These are phyloP conservation scores for Rhabditophanes sp. DNA, from an alignment of 2,888 invertebrate genomes.

Conservation along the genomic window DNA sequence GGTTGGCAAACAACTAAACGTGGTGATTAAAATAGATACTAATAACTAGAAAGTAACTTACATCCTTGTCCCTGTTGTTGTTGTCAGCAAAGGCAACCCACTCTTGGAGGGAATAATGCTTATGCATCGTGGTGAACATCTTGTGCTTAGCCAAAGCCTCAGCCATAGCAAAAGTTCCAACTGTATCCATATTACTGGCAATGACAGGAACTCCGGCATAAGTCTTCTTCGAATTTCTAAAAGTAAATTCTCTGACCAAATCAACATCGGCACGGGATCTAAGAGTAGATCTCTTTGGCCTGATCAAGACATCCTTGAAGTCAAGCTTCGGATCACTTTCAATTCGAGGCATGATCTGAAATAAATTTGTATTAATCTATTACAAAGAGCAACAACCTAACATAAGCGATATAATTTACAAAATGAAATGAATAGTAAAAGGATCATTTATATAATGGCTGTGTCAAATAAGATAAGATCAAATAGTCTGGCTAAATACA, in stretches of 20 bases:
- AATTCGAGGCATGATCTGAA: slow-evolving; percentile 56
- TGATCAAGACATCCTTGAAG: slow-evolving; percentile 75
- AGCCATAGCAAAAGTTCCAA: slow-evolving; percentile 89
- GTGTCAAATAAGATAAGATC: too few species aligned
- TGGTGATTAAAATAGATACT: too few species aligned
- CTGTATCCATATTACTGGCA: slow-evolving; percentile 88
- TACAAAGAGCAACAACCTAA: too few species aligned
- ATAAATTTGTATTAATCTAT: too few species aligned
- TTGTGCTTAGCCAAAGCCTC: slow-evolving; percentile 65
- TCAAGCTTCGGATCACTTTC: slow-evolving; percentile 78
- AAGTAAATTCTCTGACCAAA: slow-evolving; percentile 33
- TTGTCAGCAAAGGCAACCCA: slow-evolving; percentile 27
- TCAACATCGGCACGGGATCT: slow-evolving; percentile 31
- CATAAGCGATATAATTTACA: too few species aligned
- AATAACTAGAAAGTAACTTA: slow-evolving; percentile 5
- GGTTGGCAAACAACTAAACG: slow-evolving; percentile 39
- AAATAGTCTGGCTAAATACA: too few species aligned
- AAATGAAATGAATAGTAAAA: too few species aligned
- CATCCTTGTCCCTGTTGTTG: slow-evolving; percentile 4
- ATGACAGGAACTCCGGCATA: slow-evolving; percentile 64
- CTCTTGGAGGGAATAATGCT: slow-evolving; percentile 59
- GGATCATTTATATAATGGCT: too few species aligned
- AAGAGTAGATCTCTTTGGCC: slow-evolving; percentile 74
- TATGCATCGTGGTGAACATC: slow-evolving; percentile 71
- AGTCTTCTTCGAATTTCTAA: slow-evolving; percentile 46